Percentiles rank a stretch among this genome's conserved stretches.
These are phyloP conservation scores for Smittia sp. DNA, from an alignment of 2,888 invertebrate species.

Conservation along the genomic window DNA sequence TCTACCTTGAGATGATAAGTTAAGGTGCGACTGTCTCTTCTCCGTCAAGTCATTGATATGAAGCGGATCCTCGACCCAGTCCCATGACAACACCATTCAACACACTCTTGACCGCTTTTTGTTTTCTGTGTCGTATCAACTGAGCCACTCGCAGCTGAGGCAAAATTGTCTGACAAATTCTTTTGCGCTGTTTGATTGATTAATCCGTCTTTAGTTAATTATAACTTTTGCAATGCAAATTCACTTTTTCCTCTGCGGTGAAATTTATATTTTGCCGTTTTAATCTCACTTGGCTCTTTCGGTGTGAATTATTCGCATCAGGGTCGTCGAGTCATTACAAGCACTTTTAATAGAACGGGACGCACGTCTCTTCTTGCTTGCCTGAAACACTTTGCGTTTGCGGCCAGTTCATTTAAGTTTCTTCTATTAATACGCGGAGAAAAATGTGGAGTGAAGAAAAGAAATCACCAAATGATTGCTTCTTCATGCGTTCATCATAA, in stretches of 20 bases:
- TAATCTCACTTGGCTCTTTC: neutral
- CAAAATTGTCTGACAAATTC: slow-evolving; percentile 16
- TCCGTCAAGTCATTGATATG: slow-evolving; percentile 23
- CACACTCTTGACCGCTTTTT: neutral
- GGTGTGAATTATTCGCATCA: slow-evolving; percentile 5
- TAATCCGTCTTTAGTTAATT: slow-evolving; percentile 6
- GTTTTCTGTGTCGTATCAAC: neutral
- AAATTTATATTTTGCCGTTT: neutral
- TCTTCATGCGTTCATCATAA: slow-evolving; percentile 8
- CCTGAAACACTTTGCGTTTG: neutral
- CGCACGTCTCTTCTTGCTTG: neutral
- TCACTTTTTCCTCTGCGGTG: neutral
- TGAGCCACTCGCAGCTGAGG: neutral
- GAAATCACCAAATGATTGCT: neutral
- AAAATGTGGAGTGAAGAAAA: neutral
- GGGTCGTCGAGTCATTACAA: slow-evolving; percentile 23
- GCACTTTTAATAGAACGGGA: slow-evolving; percentile 15
- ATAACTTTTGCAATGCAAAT: slow-evolving; percentile 1
- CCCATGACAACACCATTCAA: slow-evolving; percentile 5
- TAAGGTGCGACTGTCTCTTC: slow-evolving; percentile 27
- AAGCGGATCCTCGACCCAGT: neutral
- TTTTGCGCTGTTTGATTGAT: slow-evolving; percentile 3
- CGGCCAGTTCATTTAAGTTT: slow-evolving; percentile 4
- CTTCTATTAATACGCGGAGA: neutral
- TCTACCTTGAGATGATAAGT: slow-evolving; percentile 12